Conservation (phyloP, 2,888 invertebrate species). For the Exocentrus adspersus region DNA sequence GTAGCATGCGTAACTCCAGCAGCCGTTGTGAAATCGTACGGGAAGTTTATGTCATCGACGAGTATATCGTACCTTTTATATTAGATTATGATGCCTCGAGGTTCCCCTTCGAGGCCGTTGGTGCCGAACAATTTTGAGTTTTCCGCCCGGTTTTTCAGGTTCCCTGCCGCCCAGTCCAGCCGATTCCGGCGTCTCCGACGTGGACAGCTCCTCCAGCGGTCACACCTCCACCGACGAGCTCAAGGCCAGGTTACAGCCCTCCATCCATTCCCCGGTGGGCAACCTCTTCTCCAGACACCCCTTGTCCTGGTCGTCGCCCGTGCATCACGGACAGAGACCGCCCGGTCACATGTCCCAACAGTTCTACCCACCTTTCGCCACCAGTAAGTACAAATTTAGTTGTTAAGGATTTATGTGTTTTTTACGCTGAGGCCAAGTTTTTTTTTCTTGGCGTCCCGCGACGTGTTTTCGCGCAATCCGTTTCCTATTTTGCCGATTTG, state of each 20-base stretch:
- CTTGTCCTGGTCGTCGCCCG: constrained; percentile 48
- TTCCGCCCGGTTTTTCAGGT: constrained; percentile 68
- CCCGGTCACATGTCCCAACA: constrained; percentile 53
- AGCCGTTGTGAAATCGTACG: not conserved
- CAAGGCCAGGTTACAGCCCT: constrained; percentile 85
- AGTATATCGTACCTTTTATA: no score
- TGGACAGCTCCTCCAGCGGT: constrained; percentile 89
- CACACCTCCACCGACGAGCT: constrained; percentile 82
- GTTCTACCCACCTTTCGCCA: constrained; percentile 56
- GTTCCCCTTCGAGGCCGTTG: no score
- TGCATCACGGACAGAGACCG: constrained; percentile 51
- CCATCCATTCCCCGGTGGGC: constrained; percentile 61
- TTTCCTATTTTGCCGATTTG: constrained; percentile 43
- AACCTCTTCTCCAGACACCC: constrained; percentile 53
- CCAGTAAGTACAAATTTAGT: constrained; percentile 58
- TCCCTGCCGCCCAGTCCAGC: constrained; percentile 97
- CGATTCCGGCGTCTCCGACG: constrained; percentile 96
- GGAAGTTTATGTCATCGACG: not conserved
- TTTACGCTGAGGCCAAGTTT: constrained; percentile 26
- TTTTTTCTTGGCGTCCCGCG: constrained; percentile 36
- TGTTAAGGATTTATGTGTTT: not conserved
- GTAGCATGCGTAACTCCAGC: not conserved
- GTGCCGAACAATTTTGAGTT: no score
- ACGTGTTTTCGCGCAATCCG: constrained; percentile 15
- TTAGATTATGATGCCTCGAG: no score